A percentile compares a stretch with the other conserved stretches of the same genome.
Conservation (phyloP, 2,797 vertebrate genomes). For the Leucoraja ocellata region DNA sequence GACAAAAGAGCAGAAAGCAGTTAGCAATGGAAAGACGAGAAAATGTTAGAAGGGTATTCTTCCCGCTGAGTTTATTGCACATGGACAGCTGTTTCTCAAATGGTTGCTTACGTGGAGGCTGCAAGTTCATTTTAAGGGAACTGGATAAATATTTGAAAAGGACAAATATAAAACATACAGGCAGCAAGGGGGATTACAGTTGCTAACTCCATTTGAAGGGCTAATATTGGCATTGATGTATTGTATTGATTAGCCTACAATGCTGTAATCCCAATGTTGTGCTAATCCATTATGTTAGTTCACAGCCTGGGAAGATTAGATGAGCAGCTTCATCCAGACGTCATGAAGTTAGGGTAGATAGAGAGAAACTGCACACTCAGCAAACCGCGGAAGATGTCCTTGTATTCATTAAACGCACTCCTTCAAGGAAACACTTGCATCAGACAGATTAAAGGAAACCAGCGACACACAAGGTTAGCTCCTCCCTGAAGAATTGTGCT, state of each 20-base stretch:
- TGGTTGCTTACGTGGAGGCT: constrained; percentile 3
- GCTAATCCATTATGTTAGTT: constrained; percentile 15
- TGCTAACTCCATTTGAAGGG: constrained; percentile 18
- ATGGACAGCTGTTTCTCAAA: not conserved
- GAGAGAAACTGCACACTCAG: not conserved
- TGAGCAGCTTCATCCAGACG: not conserved
- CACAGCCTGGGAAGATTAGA: not conserved
- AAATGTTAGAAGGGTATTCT: not conserved
- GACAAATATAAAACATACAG: constrained; percentile 23
- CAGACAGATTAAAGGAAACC: not conserved
- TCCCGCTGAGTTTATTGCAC: not conserved
- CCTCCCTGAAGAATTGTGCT: not conserved
- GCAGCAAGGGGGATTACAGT: not conserved
- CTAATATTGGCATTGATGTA: constrained; percentile 25
- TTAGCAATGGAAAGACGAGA: not conserved
- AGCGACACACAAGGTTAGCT: not conserved
- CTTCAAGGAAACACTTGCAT: not conserved
- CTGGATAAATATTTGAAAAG: constrained; percentile 33
- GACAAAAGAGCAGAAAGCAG: not conserved
- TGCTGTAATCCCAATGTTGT: constrained; percentile 12
- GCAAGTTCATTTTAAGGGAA: not conserved
- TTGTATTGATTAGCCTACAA: not conserved
- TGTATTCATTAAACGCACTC: not conserved
- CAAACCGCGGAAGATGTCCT: not conserved
- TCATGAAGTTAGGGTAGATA: not conserved